Base-by-base conservation (phyloP, 2,797 vertebrate species). In the Poecile montanus region DNA sequence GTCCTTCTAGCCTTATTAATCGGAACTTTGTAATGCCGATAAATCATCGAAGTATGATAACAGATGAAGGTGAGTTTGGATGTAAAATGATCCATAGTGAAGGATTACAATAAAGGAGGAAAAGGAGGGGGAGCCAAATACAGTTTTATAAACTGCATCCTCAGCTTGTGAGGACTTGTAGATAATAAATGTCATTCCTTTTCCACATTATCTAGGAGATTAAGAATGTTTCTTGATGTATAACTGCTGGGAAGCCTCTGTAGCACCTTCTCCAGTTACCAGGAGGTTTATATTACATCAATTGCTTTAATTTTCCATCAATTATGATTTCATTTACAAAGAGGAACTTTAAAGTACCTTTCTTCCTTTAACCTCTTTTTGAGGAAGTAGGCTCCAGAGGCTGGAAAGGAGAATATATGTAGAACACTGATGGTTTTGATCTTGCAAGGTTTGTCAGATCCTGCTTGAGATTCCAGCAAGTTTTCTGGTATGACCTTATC, bases 201-300 rank as follows among this genome's bases (percentile, higher is more conserved):
- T 76, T 91, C 48, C 63, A 66, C 38, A 54, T 91, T 94, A 88
- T 95, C 85, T 95, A 65, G 77, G 54, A 96, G 95, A 96, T 93
- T 85, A 93, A 91, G 91, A 94, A 95, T 89, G 73, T 85, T 96
- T 91, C 91, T 88, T 77, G 45, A 68, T 51, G 54, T 77, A 16
- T 78, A 95, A 95, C 88, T 95, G 63, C 93, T 95, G 96, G 79
- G 68, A 96, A 95, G 57, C 67, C 70, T 97, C 89, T 40, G 44
- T 38, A 92, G 74, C 93, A 95, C 96, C 77, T 96, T 96, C 95
- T 97, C 83, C 36, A 79, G 82, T 96, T 96, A 95, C 95, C 71
- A 92, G 34, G 47, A 91, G 85, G 92, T 90, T 96, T 96, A 93
- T 61, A 80, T 95, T 96, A 88, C 88, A 93, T 65, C 75, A 84